phyloP scores from a whole-genome alignment of 2,113 vertebrate species.

The Halichoerus grypus region DNA sequence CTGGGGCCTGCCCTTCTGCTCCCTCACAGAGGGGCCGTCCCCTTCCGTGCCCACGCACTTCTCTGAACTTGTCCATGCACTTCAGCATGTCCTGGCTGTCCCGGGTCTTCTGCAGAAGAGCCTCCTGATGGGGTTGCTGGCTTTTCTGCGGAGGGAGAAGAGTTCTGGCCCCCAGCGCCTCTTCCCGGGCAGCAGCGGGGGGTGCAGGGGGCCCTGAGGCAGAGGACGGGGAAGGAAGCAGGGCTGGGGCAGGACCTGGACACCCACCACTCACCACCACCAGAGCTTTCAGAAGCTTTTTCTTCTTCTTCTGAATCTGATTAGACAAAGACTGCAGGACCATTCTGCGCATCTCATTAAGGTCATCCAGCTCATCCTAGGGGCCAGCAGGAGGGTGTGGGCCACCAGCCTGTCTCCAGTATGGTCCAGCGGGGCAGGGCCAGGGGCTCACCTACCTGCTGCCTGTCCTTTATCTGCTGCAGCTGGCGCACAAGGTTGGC shows the following conservation, averaged over 20 bases:
- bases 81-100: neutral
- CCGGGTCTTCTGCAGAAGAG: slow-evolving; percentile 53
- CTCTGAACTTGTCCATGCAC: slow-evolving; percentile 15
- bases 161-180: neutral
- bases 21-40: neutral
- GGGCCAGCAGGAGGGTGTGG: neutral
- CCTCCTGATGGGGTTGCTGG: slow-evolving; percentile 24
- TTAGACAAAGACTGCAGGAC: slow-evolving; percentile 6
- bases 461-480: slow-evolving; percentile 66
- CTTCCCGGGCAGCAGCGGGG: neutral
- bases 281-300: neutral
- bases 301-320: slow-evolving; percentile 8
- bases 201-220: accelerated
- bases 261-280: slow-evolving; percentile 60
- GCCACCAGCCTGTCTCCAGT: neutral
- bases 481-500: slow-evolving; percentile 60
- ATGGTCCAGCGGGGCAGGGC: accelerated
- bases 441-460: slow-evolving; percentile 76
- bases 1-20: neutral
- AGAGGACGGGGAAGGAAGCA: neutral
- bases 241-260: neutral
- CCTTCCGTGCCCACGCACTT: slow-evolving; percentile 63
- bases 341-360: slow-evolving; percentile 3
- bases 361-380: slow-evolving; percentile 77
- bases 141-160: slow-evolving; percentile 57